Conservation (phyloP, 2,113 vertebrate genomes). For the Limnothrissa miodon region DNA sequence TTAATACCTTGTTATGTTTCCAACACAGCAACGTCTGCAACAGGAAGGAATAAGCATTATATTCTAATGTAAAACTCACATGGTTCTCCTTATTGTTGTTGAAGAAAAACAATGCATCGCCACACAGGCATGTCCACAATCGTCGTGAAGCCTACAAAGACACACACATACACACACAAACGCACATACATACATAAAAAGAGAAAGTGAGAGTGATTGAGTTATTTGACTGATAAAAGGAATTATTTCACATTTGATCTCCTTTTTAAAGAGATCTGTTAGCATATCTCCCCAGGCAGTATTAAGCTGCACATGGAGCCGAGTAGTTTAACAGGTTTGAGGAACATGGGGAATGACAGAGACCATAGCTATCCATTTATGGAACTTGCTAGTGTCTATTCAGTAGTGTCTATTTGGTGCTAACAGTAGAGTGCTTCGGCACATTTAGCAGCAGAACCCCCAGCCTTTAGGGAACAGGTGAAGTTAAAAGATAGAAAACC, state of each 20-base stretch:
- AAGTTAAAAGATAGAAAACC: not conserved
- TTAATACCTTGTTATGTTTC: slow-evolving; percentile 5
- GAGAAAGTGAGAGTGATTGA: not conserved
- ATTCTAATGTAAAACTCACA: slow-evolving; percentile 56
- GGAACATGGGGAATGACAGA: slow-evolving; percentile 11
- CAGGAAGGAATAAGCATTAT: not conserved
- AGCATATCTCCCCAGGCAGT: too few relatives aligned
- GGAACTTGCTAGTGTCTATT: not conserved
- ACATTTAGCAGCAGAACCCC: not conserved
- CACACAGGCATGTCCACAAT: slow-evolving; percentile 78
- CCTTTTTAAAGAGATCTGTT: not conserved
- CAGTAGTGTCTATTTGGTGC: not conserved
- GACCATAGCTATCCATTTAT: not conserved
- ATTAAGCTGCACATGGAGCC: not conserved
- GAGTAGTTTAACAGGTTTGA: slow-evolving; percentile 23
- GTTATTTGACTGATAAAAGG: not conserved
- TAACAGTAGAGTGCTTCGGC: not conserved
- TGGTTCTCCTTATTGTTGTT: slow-evolving; percentile 63
- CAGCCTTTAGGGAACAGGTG: not conserved
- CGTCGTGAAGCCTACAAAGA: slow-evolving; percentile 69
- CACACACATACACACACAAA: not conserved
- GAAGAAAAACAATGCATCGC: slow-evolving; percentile 75
- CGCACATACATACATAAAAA: not conserved
- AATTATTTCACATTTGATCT: not conserved
- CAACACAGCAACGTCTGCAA: not conserved